These are phyloP conservation scores for Psix sp. DNA, from an alignment of 1,140 invertebrate species.

Conservation along the genomic window DNA sequence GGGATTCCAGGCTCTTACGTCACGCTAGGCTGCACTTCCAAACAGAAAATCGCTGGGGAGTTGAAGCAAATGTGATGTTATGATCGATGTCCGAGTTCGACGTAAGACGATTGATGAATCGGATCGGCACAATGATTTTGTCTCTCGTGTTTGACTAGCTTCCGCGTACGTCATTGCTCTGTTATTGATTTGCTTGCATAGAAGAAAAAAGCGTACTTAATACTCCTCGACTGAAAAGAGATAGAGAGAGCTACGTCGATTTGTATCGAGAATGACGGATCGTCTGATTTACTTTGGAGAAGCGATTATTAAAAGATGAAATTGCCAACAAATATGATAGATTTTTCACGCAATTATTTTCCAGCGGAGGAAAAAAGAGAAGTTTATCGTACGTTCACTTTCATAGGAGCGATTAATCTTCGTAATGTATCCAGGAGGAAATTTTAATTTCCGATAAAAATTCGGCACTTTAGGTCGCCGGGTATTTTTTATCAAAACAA, in stretches of 20 bases:
- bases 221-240: conserved; percentile 3
- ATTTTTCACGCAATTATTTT: too few relatives aligned
- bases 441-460: too few relatives aligned
- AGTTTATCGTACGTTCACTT: too few relatives aligned
- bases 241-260: conserved; percentile 11
- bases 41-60: conserved; percentile 32
- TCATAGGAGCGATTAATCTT: too few relatives aligned
- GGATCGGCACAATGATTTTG: conserved; percentile 36
- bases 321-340: too few relatives aligned
- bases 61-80: conserved; percentile 25
- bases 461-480: too few relatives aligned
- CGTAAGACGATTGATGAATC: conserved; percentile 57
- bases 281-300: too few relatives aligned
- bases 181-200: conserved; percentile 52
- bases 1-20: conserved; percentile 44
- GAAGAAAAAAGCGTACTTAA: conserved; percentile 29
- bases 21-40: conserved; percentile 49
- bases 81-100: conserved; percentile 50
- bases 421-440: too few relatives aligned
- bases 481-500: too few relatives aligned
- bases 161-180: conserved; percentile 39
- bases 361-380: too few relatives aligned
- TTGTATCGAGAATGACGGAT: conserved; percentile 26
- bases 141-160: conserved; percentile 37
- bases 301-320: too few relatives aligned